A percentile compares a stretch with the other conserved stretches of the same genome.
phyloP scores from a whole-genome alignment of 2,113 vertebrate species.

The Oxyura jamaicensis region DNA sequence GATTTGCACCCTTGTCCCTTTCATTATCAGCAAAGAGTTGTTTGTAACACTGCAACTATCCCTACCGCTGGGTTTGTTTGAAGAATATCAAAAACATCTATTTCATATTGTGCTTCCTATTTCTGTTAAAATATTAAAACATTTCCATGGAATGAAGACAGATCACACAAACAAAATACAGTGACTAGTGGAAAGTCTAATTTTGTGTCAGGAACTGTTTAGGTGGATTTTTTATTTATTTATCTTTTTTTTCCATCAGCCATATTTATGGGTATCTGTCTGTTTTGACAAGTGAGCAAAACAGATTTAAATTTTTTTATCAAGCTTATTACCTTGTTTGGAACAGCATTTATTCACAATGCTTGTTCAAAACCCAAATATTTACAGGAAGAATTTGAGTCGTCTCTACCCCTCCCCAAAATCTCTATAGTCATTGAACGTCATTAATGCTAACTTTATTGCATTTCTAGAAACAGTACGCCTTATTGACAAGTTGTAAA shows the following conservation, averaged over 20 bases:
- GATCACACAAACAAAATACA: not conserved
- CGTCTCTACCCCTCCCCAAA: not conserved
- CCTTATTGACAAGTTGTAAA: not conserved
- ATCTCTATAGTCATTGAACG: not conserved
- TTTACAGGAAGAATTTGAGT: not conserved
- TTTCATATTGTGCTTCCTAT: not conserved
- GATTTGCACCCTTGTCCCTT: not conserved
- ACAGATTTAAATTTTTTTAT: not conserved
- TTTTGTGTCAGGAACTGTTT: not conserved
- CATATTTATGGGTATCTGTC: not conserved
- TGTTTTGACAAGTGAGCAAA: not conserved
- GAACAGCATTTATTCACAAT: not conserved
- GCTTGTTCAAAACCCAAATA: not conserved
- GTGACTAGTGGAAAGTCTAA: not conserved
- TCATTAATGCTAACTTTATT: not conserved
- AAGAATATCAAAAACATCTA: not conserved
- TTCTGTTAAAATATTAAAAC: not conserved
- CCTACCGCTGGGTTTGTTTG: not conserved
- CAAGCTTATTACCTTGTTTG: not conserved
- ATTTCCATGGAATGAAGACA: not conserved
- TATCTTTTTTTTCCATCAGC: not conserved
- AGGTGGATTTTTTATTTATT: too few relatives aligned
- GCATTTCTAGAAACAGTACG: not conserved
- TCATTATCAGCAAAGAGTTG: not conserved
- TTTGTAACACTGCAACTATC: not conserved